Evolutionary conservation across 1,140 invertebrate genomes (phyloP), one percentile per base, ranked within the genome.

Genomic region (Philaenus spumarius): DNA sequence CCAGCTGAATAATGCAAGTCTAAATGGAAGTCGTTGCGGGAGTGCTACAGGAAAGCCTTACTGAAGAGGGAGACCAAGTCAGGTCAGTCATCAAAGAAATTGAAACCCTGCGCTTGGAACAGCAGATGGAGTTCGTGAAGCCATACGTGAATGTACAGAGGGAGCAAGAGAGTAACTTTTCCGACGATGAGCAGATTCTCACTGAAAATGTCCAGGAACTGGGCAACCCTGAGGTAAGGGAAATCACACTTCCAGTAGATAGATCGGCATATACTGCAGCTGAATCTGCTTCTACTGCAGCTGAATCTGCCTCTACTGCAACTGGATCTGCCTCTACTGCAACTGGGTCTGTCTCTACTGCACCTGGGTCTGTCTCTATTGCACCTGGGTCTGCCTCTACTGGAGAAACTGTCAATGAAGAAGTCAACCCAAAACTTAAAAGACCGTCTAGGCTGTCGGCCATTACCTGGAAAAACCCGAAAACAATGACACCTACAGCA

Each of bases 61-160:
- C 35, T 48, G 37, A 58, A 55, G 23, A 48, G 47, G 30, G 24
- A 22, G 37, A 35, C 34, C 39, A 58, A 53, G 53, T 58, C 43
- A 17, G 55, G 60, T 7, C 24, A 43, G 37, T 22, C 43, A 20
- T 20, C 55, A 17, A 57, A 35, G 20, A 40, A n/a, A n/a, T 12
- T 15, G 58, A 58, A 52, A 30, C 26, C n/a, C 58, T 54, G 60
- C 48, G 20, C 30, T 58, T 46, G 40, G 45, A 61, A 53, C 47
- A 58, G 22, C 54, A 57, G 20, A 57, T 61, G 59, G 35, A 50
- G n/a, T 61, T 61, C 26, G 17, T 48, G 46, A 48, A 48, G 22
- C 46, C 4, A 48, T 48, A 22, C 20, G 46, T 48, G 3, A 22
- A 22, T 48, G 46, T 24, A 7, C 46, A 48, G 46, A 48, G 22